These are phyloP conservation scores for Rhinophrynus dorsalis DNA, from an alignment of 2,797 vertebrate species.

Conservation along the genomic window DNA sequence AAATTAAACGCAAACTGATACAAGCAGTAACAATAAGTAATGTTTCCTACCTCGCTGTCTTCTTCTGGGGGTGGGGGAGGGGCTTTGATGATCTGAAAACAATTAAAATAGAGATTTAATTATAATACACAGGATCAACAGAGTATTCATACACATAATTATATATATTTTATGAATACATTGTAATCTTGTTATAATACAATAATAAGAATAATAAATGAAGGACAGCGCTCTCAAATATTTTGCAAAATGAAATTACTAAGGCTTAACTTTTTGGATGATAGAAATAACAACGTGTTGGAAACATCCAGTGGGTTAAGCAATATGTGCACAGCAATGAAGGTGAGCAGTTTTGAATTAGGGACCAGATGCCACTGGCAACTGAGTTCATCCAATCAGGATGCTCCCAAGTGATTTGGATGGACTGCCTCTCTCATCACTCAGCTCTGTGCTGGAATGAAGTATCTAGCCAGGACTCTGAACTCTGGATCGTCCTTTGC, in stretches of 20 bases:
- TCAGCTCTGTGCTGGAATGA: neutral
- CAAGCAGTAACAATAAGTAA: neutral
- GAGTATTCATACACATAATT: too few species aligned
- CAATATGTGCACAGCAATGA: neutral
- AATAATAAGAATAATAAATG: too few species aligned
- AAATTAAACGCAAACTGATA: neutral
- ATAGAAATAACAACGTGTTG: too few species aligned
- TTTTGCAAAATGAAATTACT: too few species aligned
- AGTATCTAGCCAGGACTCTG: conserved; percentile 8
- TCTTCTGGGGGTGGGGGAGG: conserved; percentile 84
- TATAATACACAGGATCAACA: too few species aligned
- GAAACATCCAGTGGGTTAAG: too few species aligned
- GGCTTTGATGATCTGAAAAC: conserved; percentile 89
- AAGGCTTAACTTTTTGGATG: too few species aligned
- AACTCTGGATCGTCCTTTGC: neutral
- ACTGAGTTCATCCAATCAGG: neutral
- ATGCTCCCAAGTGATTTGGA: neutral
- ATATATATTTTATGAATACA: too few species aligned
- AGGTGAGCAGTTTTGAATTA: neutral
- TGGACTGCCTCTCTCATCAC: conserved; percentile 7
- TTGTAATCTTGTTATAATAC: too few species aligned
- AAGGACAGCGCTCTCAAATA: too few species aligned
- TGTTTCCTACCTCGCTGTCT: conserved; percentile 87
- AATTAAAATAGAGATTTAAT: neutral
- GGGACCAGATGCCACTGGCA: neutral